Base-by-base conservation (phyloP, 2,888 invertebrate genomes). In the Lutraria lutraria region DNA sequence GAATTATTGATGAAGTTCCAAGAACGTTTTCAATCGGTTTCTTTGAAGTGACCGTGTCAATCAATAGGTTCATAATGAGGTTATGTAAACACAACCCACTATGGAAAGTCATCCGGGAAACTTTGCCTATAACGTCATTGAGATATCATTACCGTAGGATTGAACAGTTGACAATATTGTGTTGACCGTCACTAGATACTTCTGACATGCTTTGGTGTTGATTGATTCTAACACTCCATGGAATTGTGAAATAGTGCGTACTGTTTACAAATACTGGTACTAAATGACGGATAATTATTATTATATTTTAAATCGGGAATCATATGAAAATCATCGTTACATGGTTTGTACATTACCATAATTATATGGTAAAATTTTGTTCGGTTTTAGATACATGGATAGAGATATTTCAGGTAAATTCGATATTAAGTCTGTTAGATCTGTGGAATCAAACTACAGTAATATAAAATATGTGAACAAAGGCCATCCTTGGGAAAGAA, bases 31-130 rank as follows among this genome's bases (percentile, higher is more conserved):
- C 19, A 3, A 31, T 25, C 25, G 76, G 34, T 31, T 76, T 76
- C 76, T 76, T 76, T 76, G 76, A 76, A 76, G 76, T 76, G 76
- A 76, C 76, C 31, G 31, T 12, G 34, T 34, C 34, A 76, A 76
- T 76, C 76, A 76, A 76, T 76, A 76, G 19, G 76, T 29, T 76
- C 13, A 34, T 34, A 31, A 76, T 76, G 29, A 76, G 76, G 6
- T 76, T 76, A 16, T 76, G 76, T 31, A 76, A 76, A 76, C 31
- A 76, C 31, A 31, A 19, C 15, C 34, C 76, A 31, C 19, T 21
- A 25, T 25, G 31, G 25, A 25, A 29, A 72, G 72, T 72, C 72
- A 72, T 72, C 12, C 2, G 76, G 34, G 34, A 31, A 34, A 34
- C 31, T 56, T 56, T 6, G 16, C 16, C 12, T 56, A 19, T 21